Evolutionary conservation across 2,113 vertebrate genomes (phyloP), one percentile per base, ranked within the genome.

Genomic region (Hepsetus odoe): DNA sequence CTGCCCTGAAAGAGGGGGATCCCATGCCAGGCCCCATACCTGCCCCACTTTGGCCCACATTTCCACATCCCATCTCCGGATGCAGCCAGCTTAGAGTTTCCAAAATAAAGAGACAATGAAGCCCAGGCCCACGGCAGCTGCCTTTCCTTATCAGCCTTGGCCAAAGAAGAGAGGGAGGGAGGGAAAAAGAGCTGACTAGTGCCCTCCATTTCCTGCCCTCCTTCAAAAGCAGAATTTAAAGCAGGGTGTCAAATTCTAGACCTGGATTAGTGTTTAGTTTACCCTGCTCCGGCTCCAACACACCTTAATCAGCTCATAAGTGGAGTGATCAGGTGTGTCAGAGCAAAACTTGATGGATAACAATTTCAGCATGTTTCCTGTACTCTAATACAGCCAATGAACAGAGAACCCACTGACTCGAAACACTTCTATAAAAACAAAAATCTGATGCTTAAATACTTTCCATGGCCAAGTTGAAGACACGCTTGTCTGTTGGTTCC

Each of bases 11-110:
- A 7, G n/a, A 53, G 62, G 62, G 49, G 46, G 55, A 76, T 40
- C 62, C 72, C 59, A 16, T 44, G 67, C 64, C 38, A 67, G 62
- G 51, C 4, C n/a, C n/a, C 16, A 1, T 65, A 74, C 70, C 70
- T 80, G 74, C 55, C 62, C 46, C 18, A 35, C 46, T 38, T 59
- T 42, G 35, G 32, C 62, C 66, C 62, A 68, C 20, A 70, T 74
- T 55, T 81, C 70, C 71, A 69, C 61, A 16, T 16, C 64, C 28
- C 56, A 81, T 75, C 58, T 79, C 66, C 32, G 61, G 75, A 84
- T 72, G 42, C 64, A 77, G 65, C 51, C 51, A 44, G 65, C 64
- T 56, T 33, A 38, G 51, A 44, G 68, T 75, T 81, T 65, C 74
- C 44, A 76, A 49, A 81, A 58, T 72, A 81, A 66, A 66, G 61